Percentiles rank a stretch among this genome's conserved stretches.
phyloP scores from a whole-genome alignment of 2,888 invertebrate species.

The Tipula helvola region DNA sequence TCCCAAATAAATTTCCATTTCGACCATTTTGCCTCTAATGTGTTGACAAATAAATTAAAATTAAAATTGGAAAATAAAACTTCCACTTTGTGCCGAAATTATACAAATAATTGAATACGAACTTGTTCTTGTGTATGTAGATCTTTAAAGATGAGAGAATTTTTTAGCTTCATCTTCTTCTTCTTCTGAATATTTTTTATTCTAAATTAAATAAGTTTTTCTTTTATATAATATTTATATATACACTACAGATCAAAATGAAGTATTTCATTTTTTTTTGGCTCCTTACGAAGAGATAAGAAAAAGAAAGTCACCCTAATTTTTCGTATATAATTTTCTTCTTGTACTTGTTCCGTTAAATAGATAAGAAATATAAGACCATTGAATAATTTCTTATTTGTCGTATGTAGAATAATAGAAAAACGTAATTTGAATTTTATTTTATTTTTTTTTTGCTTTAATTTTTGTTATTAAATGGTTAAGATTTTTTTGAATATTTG shows the following conservation, averaged over 20 bases:
- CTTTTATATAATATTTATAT: not conserved
- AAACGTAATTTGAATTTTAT: not conserved
- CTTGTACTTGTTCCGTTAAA: not conserved
- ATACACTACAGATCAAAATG: not conserved
- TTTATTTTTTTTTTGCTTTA: not conserved
- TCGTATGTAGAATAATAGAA: not conserved
- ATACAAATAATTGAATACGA: not conserved
- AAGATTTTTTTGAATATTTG: not conserved
- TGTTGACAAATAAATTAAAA: not conserved
- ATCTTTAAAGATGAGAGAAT: not conserved
- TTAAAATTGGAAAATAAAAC: not conserved
- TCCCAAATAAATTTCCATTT: not conserved
- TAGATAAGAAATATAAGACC: not conserved
- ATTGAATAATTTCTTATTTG: not conserved
- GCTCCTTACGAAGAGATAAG: not conserved
- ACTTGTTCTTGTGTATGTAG: not conserved
- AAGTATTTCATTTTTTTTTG: not conserved
- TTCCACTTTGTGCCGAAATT: not conserved
- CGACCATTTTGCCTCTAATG: not conserved
- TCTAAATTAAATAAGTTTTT: not conserved
- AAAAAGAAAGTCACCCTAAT: not conserved
- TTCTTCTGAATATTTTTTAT: not conserved
- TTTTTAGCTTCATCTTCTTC: not conserved
- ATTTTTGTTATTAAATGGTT: not conserved
- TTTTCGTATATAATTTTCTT: not conserved